A percentile compares a stretch with the other conserved stretches of the same genome.
phyloP scores from a whole-genome alignment of 2,797 vertebrate species.

The Bovichtus variegatus region DNA sequence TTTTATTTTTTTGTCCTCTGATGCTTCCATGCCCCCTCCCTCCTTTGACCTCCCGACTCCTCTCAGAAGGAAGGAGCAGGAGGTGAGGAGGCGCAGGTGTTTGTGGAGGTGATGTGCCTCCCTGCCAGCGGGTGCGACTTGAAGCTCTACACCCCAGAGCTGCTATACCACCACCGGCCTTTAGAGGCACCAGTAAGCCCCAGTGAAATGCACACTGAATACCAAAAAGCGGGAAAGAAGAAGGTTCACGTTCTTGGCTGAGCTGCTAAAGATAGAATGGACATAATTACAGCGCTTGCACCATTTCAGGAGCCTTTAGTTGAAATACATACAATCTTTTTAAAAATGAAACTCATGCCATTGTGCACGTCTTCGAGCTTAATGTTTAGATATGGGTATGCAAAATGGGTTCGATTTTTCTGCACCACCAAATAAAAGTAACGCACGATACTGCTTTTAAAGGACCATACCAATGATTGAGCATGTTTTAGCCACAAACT shows the following conservation, averaged over 20 bases:
- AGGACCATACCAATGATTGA: slow-evolving; percentile 13
- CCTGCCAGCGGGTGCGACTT: slow-evolving; percentile 76
- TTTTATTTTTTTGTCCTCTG: slow-evolving; percentile 48
- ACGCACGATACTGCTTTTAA: not conserved
- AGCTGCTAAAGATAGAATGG: slow-evolving; percentile 51
- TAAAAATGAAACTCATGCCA: not conserved
- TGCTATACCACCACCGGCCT: slow-evolving; percentile 80
- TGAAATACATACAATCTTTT: not conserved
- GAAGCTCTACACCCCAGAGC: slow-evolving; percentile 84
- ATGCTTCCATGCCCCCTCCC: slow-evolving; percentile 35
- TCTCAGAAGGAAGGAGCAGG: slow-evolving; percentile 58
- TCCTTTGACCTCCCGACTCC: slow-evolving; percentile 50
- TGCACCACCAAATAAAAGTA: not conserved
- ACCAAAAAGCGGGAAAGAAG: slow-evolving; percentile 48
- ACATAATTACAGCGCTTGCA: not conserved
- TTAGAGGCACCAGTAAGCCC: slow-evolving; percentile 87
- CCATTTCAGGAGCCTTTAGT: not conserved
- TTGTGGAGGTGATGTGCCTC: slow-evolving; percentile 80
- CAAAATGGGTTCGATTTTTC: slow-evolving; percentile 1
- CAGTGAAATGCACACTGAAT: slow-evolving; percentile 37
- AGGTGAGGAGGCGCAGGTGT: slow-evolving; percentile 64
- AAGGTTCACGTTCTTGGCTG: slow-evolving; percentile 40
- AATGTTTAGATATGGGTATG: not conserved
- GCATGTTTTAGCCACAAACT: not conserved
- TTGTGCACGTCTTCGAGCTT: not conserved